Evolutionary conservation across 1,140 invertebrate genomes (phyloP).

Genomic region (Aphidius ervi): DNA sequence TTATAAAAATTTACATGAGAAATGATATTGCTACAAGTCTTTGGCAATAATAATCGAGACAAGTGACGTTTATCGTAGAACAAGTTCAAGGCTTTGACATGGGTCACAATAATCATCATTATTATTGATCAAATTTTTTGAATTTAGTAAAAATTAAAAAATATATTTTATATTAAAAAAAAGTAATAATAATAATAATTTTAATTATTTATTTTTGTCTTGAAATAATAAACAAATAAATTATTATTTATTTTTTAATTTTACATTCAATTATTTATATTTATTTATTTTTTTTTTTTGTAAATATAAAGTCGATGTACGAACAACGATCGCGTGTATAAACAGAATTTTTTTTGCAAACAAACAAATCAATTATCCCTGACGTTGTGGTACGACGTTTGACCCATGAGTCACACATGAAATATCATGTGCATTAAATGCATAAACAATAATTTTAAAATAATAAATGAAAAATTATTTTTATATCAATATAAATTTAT

Average conservation of each 20-base stretch:
- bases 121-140: conserved; percentile 35
- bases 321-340: no score
- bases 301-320: no score
- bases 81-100: conserved; percentile 52
- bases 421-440: conserved; percentile 16
- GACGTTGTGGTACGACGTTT: conserved; percentile 26
- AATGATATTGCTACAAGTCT: no score
- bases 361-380: conserved; percentile 38
- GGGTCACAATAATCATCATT: conserved; percentile 47
- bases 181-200: neutral
- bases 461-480: no score
- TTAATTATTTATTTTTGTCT: neutral
- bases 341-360: conserved; percentile 25
- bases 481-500: no score
- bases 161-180: neutral
- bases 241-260: no score
- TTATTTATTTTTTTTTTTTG: no score
- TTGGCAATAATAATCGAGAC: no score
- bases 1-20: no score
- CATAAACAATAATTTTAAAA: neutral
- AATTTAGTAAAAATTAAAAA: conserved; percentile 3
- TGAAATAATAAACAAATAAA: neutral
- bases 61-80: conserved; percentile 42
- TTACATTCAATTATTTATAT: no score
- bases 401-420: conserved; percentile 29